These are phyloP conservation scores for Bombylius major DNA, from an alignment of 2,888 invertebrate species.

Conservation along the genomic window DNA sequence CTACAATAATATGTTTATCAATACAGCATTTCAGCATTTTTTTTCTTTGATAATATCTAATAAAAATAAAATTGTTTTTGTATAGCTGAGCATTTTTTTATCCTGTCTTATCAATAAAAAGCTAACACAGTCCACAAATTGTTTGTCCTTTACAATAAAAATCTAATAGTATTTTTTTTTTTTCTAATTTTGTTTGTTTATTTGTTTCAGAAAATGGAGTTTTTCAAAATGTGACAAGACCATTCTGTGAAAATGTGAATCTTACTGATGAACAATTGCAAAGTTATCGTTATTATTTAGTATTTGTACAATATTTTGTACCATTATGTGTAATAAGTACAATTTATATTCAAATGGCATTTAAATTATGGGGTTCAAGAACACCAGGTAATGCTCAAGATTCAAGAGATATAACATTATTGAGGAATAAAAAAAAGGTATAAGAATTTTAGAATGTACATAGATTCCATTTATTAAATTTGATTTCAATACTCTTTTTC, in stretches of 20 bases:
- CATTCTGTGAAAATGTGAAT: slow-evolving; percentile 41
- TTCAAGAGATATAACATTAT: slow-evolving; percentile 61
- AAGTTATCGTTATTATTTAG: slow-evolving; percentile 40
- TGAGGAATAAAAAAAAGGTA: slow-evolving; percentile 75
- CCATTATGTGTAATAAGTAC: slow-evolving; percentile 71
- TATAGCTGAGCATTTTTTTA: too few species aligned
- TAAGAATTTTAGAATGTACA: slow-evolving; percentile 23
- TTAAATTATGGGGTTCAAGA: slow-evolving; percentile 64
- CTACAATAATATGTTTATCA: too few species aligned
- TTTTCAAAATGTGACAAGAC: slow-evolving; percentile 27
- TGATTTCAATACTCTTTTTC: neutral
- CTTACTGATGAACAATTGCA: slow-evolving; percentile 38
- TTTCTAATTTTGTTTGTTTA: neutral
- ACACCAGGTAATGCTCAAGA: slow-evolving; percentile 71
- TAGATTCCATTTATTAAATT: neutral
- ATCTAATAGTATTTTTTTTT: neutral
- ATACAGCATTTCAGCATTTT: too few species aligned
- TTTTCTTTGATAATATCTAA: too few species aligned
- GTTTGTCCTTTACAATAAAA: too few species aligned
- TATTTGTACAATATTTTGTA: slow-evolving; percentile 56
- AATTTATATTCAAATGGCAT: slow-evolving; percentile 68
- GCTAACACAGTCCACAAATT: too few species aligned
- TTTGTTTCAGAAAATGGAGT: slow-evolving; percentile 24
- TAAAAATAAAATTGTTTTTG: too few species aligned
- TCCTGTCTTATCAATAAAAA: too few species aligned